Evolutionary conservation across 2,888 invertebrate species (phyloP).

Genomic region (Hypomecis punctinalis): DNA sequence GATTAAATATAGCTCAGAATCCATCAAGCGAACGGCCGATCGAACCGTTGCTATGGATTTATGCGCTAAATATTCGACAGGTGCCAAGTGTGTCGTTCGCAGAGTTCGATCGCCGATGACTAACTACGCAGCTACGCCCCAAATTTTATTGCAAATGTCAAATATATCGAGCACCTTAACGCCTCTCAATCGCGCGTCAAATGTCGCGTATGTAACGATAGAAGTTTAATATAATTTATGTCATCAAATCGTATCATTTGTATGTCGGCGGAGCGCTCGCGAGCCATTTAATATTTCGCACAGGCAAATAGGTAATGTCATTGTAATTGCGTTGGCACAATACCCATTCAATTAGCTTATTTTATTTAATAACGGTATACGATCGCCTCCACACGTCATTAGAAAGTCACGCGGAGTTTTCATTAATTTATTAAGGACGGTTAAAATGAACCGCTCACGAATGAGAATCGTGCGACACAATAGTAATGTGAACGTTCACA

Average conservation of each 20-base stretch:
- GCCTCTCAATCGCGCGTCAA: slow-evolving; percentile 46
- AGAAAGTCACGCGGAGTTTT: slow-evolving; percentile 72
- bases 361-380: slow-evolving; percentile 64
- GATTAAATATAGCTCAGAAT: slow-evolving; percentile 84
- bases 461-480: slow-evolving; percentile 70
- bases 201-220: slow-evolving; percentile 17
- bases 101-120: slow-evolving; percentile 82
- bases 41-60: slow-evolving; percentile 82
- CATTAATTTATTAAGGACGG: slow-evolving; percentile 73
- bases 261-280: slow-evolving; percentile 36
- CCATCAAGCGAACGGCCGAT: slow-evolving; percentile 78
- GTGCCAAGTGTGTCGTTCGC: slow-evolving; percentile 85
- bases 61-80: slow-evolving; percentile 85
- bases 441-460: slow-evolving; percentile 73
- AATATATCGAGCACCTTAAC: slow-evolving; percentile 81
- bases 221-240: slow-evolving; percentile 21
- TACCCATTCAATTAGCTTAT: slow-evolving; percentile 43
- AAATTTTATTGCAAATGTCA: slow-evolving; percentile 84
- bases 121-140: slow-evolving; percentile 84
- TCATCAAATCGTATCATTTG: slow-evolving; percentile 34
- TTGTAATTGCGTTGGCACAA: slow-evolving; percentile 47
- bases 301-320: slow-evolving; percentile 45
- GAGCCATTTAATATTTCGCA: slow-evolving; percentile 43
- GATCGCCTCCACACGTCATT: slow-evolving; percentile 64
- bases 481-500: slow-evolving; percentile 79